These are phyloP conservation scores for Aleiodes sp. DNA, from an alignment of 1,140 invertebrate genomes.

Conservation along the genomic window DNA sequence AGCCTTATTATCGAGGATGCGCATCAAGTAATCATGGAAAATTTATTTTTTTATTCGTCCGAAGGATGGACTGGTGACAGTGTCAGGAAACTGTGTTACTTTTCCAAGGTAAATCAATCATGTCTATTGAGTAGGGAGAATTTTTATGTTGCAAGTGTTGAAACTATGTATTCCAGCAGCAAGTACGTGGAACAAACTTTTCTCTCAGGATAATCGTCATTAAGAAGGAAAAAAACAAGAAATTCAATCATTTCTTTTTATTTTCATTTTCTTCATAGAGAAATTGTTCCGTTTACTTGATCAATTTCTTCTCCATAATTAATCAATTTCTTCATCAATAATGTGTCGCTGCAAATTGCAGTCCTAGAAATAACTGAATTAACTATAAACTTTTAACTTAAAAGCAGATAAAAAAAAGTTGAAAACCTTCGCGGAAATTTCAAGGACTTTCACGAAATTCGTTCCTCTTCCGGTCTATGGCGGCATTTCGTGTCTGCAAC, in stretches of 20 bases:
- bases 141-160: constrained; percentile 20
- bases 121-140: constrained; percentile 14
- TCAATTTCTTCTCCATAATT: too few relatives aligned
- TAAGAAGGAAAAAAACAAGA: too few relatives aligned
- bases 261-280: too few relatives aligned
- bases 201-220: too few relatives aligned
- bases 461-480: constrained; percentile 25
- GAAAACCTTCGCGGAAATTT: neutral
- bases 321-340: too few relatives aligned
- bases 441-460: constrained; percentile 34
- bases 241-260: too few relatives aligned
- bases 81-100: neutral
- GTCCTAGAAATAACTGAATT: too few relatives aligned
- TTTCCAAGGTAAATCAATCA: constrained; percentile 32
- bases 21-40: constrained; percentile 22
- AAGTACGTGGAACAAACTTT: too few relatives aligned
- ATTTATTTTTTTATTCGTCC: constrained; percentile 14
- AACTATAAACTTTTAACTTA: neutral
- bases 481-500: constrained; percentile 20
- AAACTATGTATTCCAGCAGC: constrained; percentile 13
- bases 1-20: constrained; percentile 27
- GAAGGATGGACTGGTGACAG: neutral
- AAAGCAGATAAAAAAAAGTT: neutral
- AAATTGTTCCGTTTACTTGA: too few relatives aligned
- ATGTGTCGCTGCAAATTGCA: too few relatives aligned